Conservation (phyloP, 2,113 vertebrate genomes). For the Noturus placidus region DNA sequence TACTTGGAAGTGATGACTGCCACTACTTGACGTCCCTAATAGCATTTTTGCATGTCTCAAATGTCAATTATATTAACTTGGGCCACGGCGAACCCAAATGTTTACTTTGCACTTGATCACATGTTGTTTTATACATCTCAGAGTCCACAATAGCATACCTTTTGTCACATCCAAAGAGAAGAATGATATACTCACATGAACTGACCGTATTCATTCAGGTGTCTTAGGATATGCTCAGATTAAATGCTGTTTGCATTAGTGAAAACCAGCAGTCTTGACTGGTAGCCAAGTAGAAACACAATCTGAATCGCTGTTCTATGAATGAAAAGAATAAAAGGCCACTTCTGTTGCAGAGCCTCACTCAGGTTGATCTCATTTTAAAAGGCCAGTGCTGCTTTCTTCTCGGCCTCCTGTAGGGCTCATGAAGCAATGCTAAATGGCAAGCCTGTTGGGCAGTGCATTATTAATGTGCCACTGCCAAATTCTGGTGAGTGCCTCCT, state of each 20-base stretch:
- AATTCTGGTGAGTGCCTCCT: constrained; percentile 17
- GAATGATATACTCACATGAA: neutral
- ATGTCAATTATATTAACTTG: neutral
- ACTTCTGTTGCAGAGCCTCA: constrained; percentile 35
- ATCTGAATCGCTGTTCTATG: constrained; percentile 6
- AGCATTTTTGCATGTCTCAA: neutral
- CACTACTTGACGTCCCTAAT: neutral
- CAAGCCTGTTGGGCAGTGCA: constrained; percentile 54
- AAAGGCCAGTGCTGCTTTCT: constrained; percentile 49
- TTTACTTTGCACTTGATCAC: neutral
- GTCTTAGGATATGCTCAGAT: neutral
- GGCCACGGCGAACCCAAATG: neutral
- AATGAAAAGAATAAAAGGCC: constrained; percentile 36
- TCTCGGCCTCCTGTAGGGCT: constrained; percentile 42
- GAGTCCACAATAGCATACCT: neutral
- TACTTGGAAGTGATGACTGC: neutral
- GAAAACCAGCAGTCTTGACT: neutral
- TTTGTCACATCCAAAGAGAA: neutral
- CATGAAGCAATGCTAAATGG: constrained; percentile 49
- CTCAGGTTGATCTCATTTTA: constrained; percentile 46
- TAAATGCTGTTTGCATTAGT: neutral
- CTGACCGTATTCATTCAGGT: neutral
- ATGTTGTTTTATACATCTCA: too few species aligned
- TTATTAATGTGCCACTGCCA: constrained; percentile 50
- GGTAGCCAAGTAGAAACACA: constrained; percentile 8